Conservation (phyloP, 2,888 invertebrate species). For the Muschampia plurimacula region DNA sequence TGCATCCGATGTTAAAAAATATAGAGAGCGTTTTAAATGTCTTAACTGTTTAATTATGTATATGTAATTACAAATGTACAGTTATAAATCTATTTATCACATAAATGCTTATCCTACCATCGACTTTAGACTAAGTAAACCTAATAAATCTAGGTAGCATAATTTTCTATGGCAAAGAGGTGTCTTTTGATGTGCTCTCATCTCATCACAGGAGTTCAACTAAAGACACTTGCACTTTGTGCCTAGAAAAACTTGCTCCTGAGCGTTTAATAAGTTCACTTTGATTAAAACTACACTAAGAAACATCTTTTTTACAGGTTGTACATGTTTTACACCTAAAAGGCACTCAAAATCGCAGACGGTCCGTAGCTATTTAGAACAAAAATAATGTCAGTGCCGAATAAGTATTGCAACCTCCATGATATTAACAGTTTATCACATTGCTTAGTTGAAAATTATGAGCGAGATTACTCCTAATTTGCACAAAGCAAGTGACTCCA, state of each 20-base stretch:
- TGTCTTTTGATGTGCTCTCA: neutral
- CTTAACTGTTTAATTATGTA: neutral
- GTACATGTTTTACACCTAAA: no score
- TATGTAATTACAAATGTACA: neutral
- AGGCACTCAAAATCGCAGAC: no score
- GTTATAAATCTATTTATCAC: neutral
- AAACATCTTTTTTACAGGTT: no score
- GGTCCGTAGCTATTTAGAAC: no score
- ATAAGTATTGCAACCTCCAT: no score
- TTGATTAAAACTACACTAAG: no score
- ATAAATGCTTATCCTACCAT: neutral
- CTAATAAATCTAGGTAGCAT: neutral
- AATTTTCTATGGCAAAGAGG: neutral
- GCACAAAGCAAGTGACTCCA: no score
- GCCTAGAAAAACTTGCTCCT: neutral
- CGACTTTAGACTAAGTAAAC: neutral
- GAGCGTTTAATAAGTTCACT: neutral
- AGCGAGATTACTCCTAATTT: no score
- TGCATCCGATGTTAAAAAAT: neutral
- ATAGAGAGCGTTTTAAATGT: neutral
- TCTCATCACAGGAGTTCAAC: neutral
- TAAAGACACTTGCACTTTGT: neutral
- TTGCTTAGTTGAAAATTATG: no score
- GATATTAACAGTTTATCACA: no score
- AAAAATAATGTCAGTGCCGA: no score